Base-by-base conservation (phyloP, 2,797 vertebrate genomes). In the Chrysocyon brachyurus region DNA sequence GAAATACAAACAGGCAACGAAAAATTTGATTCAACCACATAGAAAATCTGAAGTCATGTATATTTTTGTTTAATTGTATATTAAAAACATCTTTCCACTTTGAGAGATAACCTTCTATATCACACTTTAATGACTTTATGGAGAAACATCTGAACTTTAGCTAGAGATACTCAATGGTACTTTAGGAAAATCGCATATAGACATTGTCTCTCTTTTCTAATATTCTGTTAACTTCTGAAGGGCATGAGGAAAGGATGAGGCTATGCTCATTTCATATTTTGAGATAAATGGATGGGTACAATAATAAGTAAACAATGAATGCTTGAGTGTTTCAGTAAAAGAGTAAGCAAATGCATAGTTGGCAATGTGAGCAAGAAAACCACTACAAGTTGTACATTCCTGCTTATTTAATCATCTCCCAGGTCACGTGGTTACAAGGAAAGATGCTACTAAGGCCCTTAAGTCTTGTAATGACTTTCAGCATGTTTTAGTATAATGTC, bases 61-160 rank as follows among this genome's bases (percentile, higher is more conserved):
- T 61, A 36, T 85, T 68, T 84, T 64, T 61, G 26, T 54, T 91
- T 57, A 14, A 79, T 7, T 52, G 2, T 84, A 4, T 49, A 12
- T 92, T 92, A 81, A 63, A 87, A 91, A 66, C 6, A 54, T 52
- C 21, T 81, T 81, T 85, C 28, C 6, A 90, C 12, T 90, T 93
- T 95, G 61, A 85, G 31, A 95, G 46, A 66, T 24, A 52, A 21
- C 12, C 26, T n/a, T 73, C 31, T 73, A 70, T 21, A 75, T 64
- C 5, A n/a, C 5, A 87, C 14, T 75, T 78, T 77, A 81, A 64
- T 56, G 19, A 1, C 15, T 81, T 90, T 28, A 92, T 56, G 79
- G n/a, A 84, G 4, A 73, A 84, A 31, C 11, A 52, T 24, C 5
- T 61, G 68, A 12, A 6, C 33, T 77, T 77, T 84, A 84, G 49